Conservation (phyloP, 2,888 invertebrate species). For the Phlogophora meticulosa region DNA sequence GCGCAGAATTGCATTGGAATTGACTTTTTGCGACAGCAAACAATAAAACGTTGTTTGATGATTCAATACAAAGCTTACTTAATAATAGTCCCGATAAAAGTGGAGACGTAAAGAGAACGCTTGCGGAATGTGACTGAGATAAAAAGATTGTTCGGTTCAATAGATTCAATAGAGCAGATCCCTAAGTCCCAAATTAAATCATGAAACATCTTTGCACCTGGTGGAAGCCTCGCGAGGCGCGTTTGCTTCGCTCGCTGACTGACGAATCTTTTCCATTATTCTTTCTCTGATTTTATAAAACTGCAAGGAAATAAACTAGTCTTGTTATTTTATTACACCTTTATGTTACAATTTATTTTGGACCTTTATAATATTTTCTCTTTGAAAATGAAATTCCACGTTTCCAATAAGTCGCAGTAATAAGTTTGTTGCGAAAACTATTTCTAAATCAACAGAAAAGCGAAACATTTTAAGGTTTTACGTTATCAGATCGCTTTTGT, state of each 20-base stretch:
- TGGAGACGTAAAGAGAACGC: slow-evolving; percentile 72
- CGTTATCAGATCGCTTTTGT: slow-evolving; percentile 63
- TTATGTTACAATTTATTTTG: slow-evolving; percentile 35
- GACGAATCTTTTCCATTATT: slow-evolving; percentile 84
- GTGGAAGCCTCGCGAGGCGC: slow-evolving; percentile 80
- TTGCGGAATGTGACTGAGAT: slow-evolving; percentile 77
- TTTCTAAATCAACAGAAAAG: slow-evolving; percentile 51
- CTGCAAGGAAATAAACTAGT: slow-evolving; percentile 55
- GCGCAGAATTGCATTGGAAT: slow-evolving; percentile 19
- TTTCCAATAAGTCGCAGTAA: slow-evolving; percentile 35
- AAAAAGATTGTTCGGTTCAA: slow-evolving; percentile 88
- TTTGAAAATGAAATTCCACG: slow-evolving; percentile 33
- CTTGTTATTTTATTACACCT: slow-evolving; percentile 55
- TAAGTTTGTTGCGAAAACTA: slow-evolving; percentile 40
- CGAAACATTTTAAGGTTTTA: slow-evolving; percentile 58
- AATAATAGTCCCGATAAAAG: slow-evolving; percentile 66
- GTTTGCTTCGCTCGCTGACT: slow-evolving; percentile 78
- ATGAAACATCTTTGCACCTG: slow-evolving; percentile 90
- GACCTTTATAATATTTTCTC: slow-evolving; percentile 30
- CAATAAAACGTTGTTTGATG: slow-evolving; percentile 52
- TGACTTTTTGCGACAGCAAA: slow-evolving; percentile 47
- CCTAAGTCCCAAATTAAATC: slow-evolving; percentile 91
- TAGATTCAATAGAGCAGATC: slow-evolving; percentile 89
- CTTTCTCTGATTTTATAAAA: slow-evolving; percentile 76
- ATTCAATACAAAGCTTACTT: slow-evolving; percentile 59